Evolutionary conservation across 2,113 vertebrate species (phyloP).

Genomic region (Callospermophilus lateralis): DNA sequence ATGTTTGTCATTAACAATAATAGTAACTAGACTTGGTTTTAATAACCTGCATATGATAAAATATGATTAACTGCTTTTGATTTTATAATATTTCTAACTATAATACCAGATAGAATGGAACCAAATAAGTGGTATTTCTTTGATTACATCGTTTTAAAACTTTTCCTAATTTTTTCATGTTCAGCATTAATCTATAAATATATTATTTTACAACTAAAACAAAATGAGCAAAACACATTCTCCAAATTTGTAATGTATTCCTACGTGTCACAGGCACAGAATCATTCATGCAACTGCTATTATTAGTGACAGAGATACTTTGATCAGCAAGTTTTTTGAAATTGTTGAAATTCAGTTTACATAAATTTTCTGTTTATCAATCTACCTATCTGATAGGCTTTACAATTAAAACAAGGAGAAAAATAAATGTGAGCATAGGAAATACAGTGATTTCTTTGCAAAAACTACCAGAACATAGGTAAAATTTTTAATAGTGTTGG

Average conservation of each 20-base stretch:
- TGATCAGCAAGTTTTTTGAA: neutral
- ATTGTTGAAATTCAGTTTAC: neutral
- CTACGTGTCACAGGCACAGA: neutral
- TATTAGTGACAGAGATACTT: neutral
- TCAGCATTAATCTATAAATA: too few relatives aligned
- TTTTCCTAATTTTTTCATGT: too few relatives aligned
- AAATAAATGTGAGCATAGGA: neutral
- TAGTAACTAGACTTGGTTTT: too few relatives aligned
- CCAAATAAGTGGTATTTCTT: too few relatives aligned
- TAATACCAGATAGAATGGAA: too few relatives aligned
- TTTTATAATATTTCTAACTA: too few relatives aligned
- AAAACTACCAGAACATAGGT: neutral
- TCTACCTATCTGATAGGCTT: neutral
- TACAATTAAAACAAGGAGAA: neutral
- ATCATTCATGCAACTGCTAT: neutral
- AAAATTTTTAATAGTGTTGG: neutral
- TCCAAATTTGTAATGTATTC: neutral
- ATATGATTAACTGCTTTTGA: too few relatives aligned
- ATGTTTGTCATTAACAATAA: too few relatives aligned
- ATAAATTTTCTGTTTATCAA: neutral
- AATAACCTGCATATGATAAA: too few relatives aligned
- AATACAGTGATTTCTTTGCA: neutral
- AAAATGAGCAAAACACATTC: neutral
- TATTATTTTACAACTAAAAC: neutral
- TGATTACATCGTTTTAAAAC: too few relatives aligned